These are phyloP conservation scores for Gallinago media DNA, from an alignment of 2,113 vertebrate genomes.

Conservation along the genomic window DNA sequence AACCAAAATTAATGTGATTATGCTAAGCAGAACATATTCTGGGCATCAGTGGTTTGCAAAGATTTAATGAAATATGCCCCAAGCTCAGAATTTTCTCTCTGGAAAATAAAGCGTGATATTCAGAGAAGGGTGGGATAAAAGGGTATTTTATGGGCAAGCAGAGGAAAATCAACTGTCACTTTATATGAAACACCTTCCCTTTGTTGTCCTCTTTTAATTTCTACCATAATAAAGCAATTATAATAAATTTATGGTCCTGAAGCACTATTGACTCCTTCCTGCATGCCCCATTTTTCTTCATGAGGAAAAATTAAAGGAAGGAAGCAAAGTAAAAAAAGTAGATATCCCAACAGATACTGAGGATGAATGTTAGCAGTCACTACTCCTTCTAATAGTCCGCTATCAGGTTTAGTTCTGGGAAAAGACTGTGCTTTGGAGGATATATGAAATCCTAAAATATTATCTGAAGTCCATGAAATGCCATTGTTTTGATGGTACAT, in stretches of 20 bases:
- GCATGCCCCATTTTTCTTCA: not conserved
- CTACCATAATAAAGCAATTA: not conserved
- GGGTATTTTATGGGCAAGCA: not conserved
- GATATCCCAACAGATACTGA: not conserved
- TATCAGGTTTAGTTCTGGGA: not conserved
- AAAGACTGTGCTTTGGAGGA: not conserved
- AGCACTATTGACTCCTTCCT: not conserved
- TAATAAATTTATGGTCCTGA: not conserved
- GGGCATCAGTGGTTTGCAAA: not conserved
- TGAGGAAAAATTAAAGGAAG: not conserved
- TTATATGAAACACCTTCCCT: not conserved
- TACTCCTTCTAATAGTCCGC: not conserved
- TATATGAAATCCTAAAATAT: not conserved
- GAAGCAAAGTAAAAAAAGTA: not conserved
- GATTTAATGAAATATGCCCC: constrained; percentile 39
- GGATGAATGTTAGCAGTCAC: not conserved
- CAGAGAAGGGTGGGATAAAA: not conserved
- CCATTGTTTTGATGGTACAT: not conserved
- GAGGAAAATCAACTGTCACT: constrained; percentile 18
- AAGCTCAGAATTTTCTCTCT: not conserved
- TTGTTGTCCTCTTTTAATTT: not conserved
- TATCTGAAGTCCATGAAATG: not conserved
- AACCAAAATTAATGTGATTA: constrained; percentile 52
- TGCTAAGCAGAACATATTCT: constrained; percentile 27
- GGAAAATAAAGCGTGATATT: not conserved